Conservation (phyloP, 2,888 invertebrate genomes). For the Himalopsyche japonica region DNA sequence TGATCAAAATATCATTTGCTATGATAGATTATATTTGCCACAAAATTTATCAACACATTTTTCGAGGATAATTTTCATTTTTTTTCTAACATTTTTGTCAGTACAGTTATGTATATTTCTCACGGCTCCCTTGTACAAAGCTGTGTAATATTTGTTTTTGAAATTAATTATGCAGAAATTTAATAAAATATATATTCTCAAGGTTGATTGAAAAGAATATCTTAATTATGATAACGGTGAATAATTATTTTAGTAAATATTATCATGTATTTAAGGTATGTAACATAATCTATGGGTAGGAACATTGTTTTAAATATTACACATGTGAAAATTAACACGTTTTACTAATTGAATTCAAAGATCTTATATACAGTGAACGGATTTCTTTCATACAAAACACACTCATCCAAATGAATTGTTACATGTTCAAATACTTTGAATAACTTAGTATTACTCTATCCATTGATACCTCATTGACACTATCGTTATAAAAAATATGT, state of each 20-base stretch:
- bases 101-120: too few relatives aligned
- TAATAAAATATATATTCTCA: too few relatives aligned
- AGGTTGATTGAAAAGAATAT: too few relatives aligned
- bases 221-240: too few relatives aligned
- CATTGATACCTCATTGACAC: background rate
- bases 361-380: background rate
- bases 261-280: background rate
- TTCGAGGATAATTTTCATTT: too few relatives aligned
- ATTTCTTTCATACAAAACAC: background rate
- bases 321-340: background rate
- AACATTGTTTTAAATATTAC: background rate
- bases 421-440: background rate
- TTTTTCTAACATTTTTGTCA: too few relatives aligned
- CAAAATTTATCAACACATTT: too few relatives aligned
- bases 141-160: too few relatives aligned
- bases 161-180: too few relatives aligned
- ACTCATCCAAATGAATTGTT: background rate
- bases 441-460: conserved; percentile 7
- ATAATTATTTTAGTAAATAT: background rate
- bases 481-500: conserved; percentile 22
- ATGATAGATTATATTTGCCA: too few relatives aligned
- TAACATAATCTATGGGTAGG: background rate
- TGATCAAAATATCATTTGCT: too few relatives aligned
- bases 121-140: too few relatives aligned
- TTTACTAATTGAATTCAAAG: background rate